phyloP scores from a whole-genome alignment of 2,113 vertebrate genomes.

The Danio rerio region GRCz12tu NC_133186.1:298001-298500 shows the following conservation, averaged over 20 bases:
- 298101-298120: too few relatives aligned
- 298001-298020: too few relatives aligned
- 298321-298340: neutral
- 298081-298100: too few relatives aligned
- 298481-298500: too few relatives aligned
- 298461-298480: too few relatives aligned
- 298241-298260: neutral
- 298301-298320: neutral
- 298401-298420: too few relatives aligned
- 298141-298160: neutral
- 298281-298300: neutral
- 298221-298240: constrained; percentile 7
- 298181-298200: neutral
- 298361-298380: neutral
- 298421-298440: too few relatives aligned
- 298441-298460: too few relatives aligned
- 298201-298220: neutral
- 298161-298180: neutral
- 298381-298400: too few relatives aligned
- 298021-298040: too few relatives aligned
- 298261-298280: neutral
- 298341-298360: neutral
- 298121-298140: neutral
- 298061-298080: too few relatives aligned
- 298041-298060: too few relatives aligned